Evolutionary conservation across 2,113 vertebrate genomes (phyloP).

Genomic region (Leptobrachium ailaonicum): DNA sequence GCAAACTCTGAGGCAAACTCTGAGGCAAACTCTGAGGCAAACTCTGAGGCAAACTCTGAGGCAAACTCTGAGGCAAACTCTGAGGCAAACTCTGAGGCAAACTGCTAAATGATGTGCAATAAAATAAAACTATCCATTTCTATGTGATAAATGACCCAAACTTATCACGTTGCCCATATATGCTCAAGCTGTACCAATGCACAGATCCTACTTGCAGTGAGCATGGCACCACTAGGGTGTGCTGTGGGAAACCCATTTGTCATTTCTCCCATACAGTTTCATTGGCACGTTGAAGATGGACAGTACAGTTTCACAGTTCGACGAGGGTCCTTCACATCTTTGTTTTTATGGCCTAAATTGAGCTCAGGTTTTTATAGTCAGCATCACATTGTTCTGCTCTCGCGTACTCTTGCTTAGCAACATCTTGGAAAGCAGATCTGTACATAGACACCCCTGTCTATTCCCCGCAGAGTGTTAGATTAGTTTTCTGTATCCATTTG

Average conservation of each 20-base stretch:
- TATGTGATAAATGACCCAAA: too few species aligned
- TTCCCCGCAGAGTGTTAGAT: not conserved
- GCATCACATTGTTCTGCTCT: not conserved
- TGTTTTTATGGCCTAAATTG: not conserved
- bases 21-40: too few species aligned
- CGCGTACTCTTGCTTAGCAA: not conserved
- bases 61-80: too few species aligned
- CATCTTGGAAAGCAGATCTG: not conserved
- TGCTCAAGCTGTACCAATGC: too few species aligned
- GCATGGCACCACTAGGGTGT: not conserved
- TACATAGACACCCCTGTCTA: not conserved
- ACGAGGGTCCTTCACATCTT: not conserved
- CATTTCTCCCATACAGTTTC: not conserved
- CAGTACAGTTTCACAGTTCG: not conserved
- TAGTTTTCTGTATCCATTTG: not conserved
- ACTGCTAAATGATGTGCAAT: too few species aligned
- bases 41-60: too few species aligned
- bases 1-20: too few species aligned
- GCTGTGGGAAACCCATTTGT: not conserved
- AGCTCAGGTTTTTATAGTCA: not conserved
- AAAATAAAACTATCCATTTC: too few species aligned
- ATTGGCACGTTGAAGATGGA: not conserved
- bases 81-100: too few species aligned
- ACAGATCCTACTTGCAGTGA: not conserved
- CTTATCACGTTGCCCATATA: too few species aligned